Evolutionary conservation across 2,797 vertebrate genomes (phyloP).

Genomic region (Urophycis tenuis): DNA sequence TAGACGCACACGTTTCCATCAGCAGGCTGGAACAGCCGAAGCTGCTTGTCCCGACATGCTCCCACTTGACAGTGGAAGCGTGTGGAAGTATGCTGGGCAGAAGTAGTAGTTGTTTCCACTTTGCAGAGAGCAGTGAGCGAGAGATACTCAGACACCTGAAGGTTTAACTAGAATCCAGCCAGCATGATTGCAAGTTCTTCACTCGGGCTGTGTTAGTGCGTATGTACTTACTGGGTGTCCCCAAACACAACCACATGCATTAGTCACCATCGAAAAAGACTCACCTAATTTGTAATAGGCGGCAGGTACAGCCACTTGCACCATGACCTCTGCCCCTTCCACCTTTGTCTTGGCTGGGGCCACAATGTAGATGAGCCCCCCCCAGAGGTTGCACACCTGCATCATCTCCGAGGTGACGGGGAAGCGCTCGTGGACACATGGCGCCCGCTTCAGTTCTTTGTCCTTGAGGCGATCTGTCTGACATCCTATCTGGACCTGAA

Average conservation of each 20-base stretch:
- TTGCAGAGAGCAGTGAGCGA: no score
- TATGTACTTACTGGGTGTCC: neutral
- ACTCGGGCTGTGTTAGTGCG: no score
- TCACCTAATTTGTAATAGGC: slow-evolving; percentile 84
- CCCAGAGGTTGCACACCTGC: slow-evolving; percentile 81
- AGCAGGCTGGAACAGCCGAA: neutral
- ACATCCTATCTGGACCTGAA: slow-evolving; percentile 83
- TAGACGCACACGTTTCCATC: neutral
- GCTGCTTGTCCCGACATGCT: neutral
- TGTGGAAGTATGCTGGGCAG: neutral
- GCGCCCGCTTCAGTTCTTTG: slow-evolving; percentile 69
- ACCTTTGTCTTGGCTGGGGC: slow-evolving; percentile 69
- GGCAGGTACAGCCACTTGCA: slow-evolving; percentile 73
- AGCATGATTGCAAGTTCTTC: neutral
- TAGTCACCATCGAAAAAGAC: slow-evolving; percentile 17
- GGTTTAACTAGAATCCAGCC: neutral
- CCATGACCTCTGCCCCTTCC: slow-evolving; percentile 53
- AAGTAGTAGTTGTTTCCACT: no score
- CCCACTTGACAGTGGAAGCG: neutral
- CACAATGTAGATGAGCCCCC: slow-evolving; percentile 82
- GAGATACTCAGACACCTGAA: neutral
- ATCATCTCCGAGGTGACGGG: slow-evolving; percentile 60
- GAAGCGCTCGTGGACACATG: slow-evolving; percentile 66
- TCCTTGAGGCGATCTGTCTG: slow-evolving; percentile 71
- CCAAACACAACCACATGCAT: neutral